Percentiles rank a stretch among this genome's conserved stretches.
phyloP scores from a whole-genome alignment of 2,797 vertebrate species.

The Pitangus sulphuratus region DNA sequence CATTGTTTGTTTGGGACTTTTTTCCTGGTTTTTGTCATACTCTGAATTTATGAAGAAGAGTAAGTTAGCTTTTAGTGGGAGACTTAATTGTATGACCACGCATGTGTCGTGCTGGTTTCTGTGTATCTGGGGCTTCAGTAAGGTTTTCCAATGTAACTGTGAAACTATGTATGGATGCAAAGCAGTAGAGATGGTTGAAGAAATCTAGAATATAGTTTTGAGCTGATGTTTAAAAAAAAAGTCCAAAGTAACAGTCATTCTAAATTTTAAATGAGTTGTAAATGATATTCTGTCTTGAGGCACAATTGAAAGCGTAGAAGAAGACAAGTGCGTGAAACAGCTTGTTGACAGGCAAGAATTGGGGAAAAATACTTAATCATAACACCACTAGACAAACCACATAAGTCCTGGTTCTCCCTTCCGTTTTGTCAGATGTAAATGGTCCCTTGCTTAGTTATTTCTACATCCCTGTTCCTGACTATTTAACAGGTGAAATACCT shows the following conservation, averaged over 20 bases:
- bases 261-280: background rate
- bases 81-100: accelerated
- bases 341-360: background rate
- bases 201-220: background rate
- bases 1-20: background rate
- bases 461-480: background rate
- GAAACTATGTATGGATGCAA: background rate
- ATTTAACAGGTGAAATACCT: background rate
- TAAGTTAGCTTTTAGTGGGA: background rate
- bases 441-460: background rate
- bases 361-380: background rate
- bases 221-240: background rate
- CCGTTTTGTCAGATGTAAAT: background rate
- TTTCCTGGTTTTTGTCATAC: background rate
- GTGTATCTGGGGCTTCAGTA: background rate
- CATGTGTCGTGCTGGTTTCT: background rate
- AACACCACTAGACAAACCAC: background rate
- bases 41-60: background rate
- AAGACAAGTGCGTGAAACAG: background rate
- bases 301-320: background rate
- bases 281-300: background rate
- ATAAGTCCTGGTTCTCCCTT: background rate
- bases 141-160: background rate
- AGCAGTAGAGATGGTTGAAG: background rate
- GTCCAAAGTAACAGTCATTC: background rate